Evolutionary conservation across 1,140 invertebrate species (phyloP), one percentile per base, ranked within the genome.

Genomic region (Gerris buenoi): DNA sequence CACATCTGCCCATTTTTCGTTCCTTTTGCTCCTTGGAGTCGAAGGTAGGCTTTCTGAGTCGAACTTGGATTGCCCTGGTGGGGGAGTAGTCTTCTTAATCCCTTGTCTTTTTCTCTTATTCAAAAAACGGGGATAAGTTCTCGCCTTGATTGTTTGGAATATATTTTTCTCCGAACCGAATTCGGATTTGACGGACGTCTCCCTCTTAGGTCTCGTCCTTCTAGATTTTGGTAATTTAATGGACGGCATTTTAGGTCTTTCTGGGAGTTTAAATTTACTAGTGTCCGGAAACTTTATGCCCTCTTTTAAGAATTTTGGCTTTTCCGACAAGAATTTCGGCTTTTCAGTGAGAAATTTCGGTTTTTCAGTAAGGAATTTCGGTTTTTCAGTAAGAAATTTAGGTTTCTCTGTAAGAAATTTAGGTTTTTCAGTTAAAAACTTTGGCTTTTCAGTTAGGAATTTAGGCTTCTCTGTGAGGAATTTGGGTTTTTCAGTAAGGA

Each of bases 41-140:
- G 69, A 65, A n/a, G 68, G 65, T 5, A 58, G 65, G 63, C 67
- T 73, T 25, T 70, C 67, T 5, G 69, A 67, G 10, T 68, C 66
- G 29, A 66, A 59, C 25, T 64, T 65, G 27, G 33, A 65, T 15
- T 68, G 59, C 56, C 18, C 15, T 14, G 58, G 2, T 23, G 15
- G 10, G 15, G 62, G 25, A 18, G 10, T 57, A 10, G 66, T 29
- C 25, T 64, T 70, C 22, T 70, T 68, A 27, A 66, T 61, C 22
- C 62, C 27, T 63, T 70, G 27, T 64, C 64, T 71, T 69, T 78
- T 84, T 69, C 85, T 86, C 68, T 80, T 83, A 57, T 83, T 81
- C 71, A 91, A 89, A 29, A 89, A 79, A 65, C 87, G 80, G 0
- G 88, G 88, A 75, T 87, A 88, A 0, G 88, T 90, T 69, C 83